These are phyloP conservation scores for Aspidapion aeneum DNA, from an alignment of 2,888 invertebrate species.

Conservation along the genomic window DNA sequence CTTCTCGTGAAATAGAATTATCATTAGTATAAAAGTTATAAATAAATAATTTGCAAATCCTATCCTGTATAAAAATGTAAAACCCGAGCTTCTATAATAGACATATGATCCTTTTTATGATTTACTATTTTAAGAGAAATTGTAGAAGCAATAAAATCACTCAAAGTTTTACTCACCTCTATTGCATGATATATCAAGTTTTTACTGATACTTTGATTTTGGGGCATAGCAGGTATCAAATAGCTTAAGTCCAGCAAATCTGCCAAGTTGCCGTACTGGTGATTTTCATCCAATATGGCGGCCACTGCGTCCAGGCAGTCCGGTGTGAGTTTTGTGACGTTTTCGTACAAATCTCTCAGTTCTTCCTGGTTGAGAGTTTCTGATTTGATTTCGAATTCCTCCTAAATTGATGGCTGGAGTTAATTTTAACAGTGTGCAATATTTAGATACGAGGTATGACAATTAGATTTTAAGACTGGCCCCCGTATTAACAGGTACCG, in stretches of 20 bases:
- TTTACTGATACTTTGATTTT: conserved; percentile 52
- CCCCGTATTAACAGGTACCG: too few species aligned
- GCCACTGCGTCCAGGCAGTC: conserved; percentile 50
- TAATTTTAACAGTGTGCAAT: not conserved
- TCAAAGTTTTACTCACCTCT: conserved; percentile 45
- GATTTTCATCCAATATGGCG: conserved; percentile 52
- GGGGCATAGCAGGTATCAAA: conserved; percentile 48
- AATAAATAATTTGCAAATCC: too few species aligned
- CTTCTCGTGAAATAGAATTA: too few species aligned
- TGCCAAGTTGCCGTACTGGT: conserved; percentile 60
- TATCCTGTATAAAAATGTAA: too few species aligned
- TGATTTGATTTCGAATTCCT: conserved; percentile 32
- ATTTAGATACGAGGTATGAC: too few species aligned
- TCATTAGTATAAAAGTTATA: too few species aligned
- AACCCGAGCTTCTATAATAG: too few species aligned
- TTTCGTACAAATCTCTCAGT: conserved; percentile 35
- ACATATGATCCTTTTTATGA: too few species aligned
- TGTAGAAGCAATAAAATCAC: too few species aligned
- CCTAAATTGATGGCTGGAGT: conserved; percentile 16
- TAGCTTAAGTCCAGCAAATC: conserved; percentile 51
- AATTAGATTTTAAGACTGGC: too few species aligned
- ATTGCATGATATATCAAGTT: conserved; percentile 56
- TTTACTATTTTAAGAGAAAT: too few species aligned
- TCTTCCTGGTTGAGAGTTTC: conserved; percentile 35
- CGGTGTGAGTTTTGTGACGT: conserved; percentile 35